Evolutionary conservation across 2,113 vertebrate genomes (phyloP).

Genomic region (Atrichornis clamosus): DNA sequence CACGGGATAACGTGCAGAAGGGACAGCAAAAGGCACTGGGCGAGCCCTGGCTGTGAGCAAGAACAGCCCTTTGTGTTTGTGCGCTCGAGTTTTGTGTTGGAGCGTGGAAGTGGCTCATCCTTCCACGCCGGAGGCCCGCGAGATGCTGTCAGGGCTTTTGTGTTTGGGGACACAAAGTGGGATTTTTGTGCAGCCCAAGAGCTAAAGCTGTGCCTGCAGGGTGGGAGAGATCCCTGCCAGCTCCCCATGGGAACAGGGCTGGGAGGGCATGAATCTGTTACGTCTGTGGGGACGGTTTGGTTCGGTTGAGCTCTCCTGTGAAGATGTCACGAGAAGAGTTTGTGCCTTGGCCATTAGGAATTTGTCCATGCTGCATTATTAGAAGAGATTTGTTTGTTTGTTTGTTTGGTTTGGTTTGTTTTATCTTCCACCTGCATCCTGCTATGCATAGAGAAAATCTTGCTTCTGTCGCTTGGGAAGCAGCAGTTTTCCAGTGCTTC

Average conservation of each 20-base stretch:
- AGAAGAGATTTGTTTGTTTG: neutral
- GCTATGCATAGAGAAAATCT: neutral
- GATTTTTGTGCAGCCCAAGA: neutral
- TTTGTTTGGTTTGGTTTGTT: no score
- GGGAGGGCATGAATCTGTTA: neutral
- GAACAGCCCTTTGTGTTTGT: slow-evolving; percentile 1
- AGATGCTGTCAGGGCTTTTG: neutral
- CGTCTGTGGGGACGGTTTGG: neutral
- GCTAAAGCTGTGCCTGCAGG: neutral
- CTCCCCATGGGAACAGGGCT: neutral
- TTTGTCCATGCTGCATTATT: neutral
- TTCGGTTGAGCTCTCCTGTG: neutral
- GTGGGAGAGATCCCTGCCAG: neutral
- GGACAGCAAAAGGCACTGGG: neutral
- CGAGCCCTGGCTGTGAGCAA: neutral
- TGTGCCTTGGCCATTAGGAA: neutral
- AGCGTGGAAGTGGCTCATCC: neutral
- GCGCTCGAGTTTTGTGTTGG: neutral
- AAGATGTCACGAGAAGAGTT: neutral
- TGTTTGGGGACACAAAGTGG: neutral
- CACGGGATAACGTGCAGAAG: neutral
- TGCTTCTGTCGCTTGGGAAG: neutral
- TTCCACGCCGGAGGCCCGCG: neutral
- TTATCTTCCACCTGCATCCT: neutral
- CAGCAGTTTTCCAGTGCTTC: neutral